Base-by-base conservation (phyloP, 2,113 vertebrate genomes). In the Cyanocitta stelleri region DNA sequence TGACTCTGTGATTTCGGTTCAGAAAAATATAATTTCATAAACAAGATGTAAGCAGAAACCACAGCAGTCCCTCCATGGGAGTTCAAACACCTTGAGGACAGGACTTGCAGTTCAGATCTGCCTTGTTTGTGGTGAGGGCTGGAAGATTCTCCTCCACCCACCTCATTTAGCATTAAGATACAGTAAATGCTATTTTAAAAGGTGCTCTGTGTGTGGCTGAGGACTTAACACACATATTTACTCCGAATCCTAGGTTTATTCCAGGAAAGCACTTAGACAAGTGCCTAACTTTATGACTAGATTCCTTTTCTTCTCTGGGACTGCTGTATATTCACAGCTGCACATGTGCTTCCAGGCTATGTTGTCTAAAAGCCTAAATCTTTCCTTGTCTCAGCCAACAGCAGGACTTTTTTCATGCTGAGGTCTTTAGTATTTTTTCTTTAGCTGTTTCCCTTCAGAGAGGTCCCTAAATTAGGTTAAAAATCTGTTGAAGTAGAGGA, bases 291-390 rank as follows among this genome's bases (percentile, higher is more conserved):
- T 62, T 18, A 32, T 52, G 54, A 9, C 6, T 66, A 20, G 58
- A 43, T 79, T 83, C 51, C 55, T 72, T 67, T 55, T 58, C 4
- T 52, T 80, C 43, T 44, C 21, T 55, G 17, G 10, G 12, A 71
- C 21, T 19, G 19, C 10, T 37, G 9, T 21, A 1, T 24, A 32
- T 61, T 75, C 82, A 19, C 75, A 87, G 29, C 23, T 64, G 16
- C n/a, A 13, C 0, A 0, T 19, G 37, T 85, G 9, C n/a, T 89
- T 56, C 15, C 10, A 29, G 20, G 9, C 35, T 48, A 1, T 10
- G 16, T 10, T 84, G 16, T 44, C 72, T 63, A 20, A 55, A 58
- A 55, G 21, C 10, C 29, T 59, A 2, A 37, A 71, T 33, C 63
- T 44, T 49, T 29, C 73, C 23, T 59, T 77, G 19, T n/a, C 39